These are phyloP conservation scores for Amphiduros pacificus DNA, from an alignment of 2,888 invertebrate species.

Conservation along the genomic window DNA sequence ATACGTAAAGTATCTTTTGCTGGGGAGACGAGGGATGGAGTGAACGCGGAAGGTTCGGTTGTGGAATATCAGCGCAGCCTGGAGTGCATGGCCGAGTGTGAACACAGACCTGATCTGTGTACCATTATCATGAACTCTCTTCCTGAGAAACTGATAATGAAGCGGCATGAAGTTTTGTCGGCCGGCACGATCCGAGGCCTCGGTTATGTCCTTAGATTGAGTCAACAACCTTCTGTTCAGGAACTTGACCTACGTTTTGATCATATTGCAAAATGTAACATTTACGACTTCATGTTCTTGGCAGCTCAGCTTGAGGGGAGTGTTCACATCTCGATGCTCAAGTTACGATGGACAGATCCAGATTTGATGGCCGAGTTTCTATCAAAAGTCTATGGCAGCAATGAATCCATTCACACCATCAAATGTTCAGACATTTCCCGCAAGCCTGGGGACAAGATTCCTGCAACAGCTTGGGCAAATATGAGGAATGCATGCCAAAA, in stretches of 20 bases:
- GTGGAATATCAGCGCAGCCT: constrained; percentile 39
- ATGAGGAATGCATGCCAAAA: constrained; percentile 40
- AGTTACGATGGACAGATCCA: constrained; percentile 41
- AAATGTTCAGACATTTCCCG: constrained; percentile 30
- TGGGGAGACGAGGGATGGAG: neutral
- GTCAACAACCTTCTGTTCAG: constrained; percentile 19
- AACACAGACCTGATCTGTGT: constrained; percentile 33
- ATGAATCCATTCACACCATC: constrained; percentile 32
- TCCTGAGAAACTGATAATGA: constrained; percentile 35
- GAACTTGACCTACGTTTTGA: constrained; percentile 44
- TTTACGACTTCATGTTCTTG: constrained; percentile 32
- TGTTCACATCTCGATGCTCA: constrained; percentile 34
- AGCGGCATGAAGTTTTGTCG: constrained; percentile 34
- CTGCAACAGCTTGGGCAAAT: constrained; percentile 46
- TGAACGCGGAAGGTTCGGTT: constrained; percentile 25
- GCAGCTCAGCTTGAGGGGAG: constrained; percentile 37
- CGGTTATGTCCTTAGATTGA: constrained; percentile 18
- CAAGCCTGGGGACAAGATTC: constrained; percentile 26
- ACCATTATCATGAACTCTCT: constrained; percentile 35
- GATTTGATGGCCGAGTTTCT: constrained; percentile 42
- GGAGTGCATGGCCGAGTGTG: constrained; percentile 40
- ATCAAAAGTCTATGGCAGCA: constrained; percentile 31
- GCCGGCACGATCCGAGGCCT: constrained; percentile 35
- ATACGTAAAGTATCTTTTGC: neutral
- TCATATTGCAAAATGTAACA: constrained; percentile 36